phyloP scores from a whole-genome alignment of 1,140 invertebrate genomes.

The Matsumurasca onukii region DNA sequence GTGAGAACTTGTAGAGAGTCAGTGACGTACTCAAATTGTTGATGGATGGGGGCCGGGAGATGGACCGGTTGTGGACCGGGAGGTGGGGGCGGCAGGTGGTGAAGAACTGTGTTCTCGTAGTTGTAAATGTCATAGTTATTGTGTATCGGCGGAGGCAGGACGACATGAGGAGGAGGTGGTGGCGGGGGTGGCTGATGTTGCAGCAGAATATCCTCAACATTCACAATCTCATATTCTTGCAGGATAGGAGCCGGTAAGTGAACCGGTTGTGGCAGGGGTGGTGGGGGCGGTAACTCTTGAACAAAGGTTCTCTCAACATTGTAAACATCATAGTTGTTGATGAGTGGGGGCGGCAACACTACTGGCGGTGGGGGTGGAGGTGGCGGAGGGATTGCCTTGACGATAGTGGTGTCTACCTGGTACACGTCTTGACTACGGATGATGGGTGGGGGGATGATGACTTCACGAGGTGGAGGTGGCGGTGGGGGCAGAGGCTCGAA shows the following conservation, averaged over 20 bases:
- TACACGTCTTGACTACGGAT: conserved; percentile 8
- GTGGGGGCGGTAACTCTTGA: conserved; percentile 5
- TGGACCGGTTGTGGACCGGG: conserved; percentile 3
- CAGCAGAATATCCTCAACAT: background rate
- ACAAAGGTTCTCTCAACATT: conserved; percentile 8
- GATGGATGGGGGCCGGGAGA: conserved; percentile 1
- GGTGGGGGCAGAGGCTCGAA: conserved; percentile 1
- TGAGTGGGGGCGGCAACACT: background rate
- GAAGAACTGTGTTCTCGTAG: background rate
- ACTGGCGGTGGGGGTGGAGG: conserved; percentile 5
- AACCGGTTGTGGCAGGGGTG: conserved; percentile 1
- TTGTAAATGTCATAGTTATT: conserved; percentile 21
- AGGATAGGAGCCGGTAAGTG: conserved; percentile 3
- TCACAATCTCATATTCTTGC: background rate
- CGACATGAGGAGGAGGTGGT: background rate
- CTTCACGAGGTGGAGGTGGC: background rate
- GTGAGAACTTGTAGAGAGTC: background rate
- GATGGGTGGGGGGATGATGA: background rate
- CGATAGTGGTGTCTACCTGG: conserved; percentile 8
- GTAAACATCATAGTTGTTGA: conserved; percentile 13
- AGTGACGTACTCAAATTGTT: background rate
- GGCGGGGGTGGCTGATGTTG: conserved; percentile 13
- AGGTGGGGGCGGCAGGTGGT: conserved; percentile 1
- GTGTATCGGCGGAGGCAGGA: conserved; percentile 8
- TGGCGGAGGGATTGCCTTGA: conserved; percentile 1